Evolutionary conservation across 2,113 vertebrate species (phyloP).

Genomic region (Muntiacus reevesi): DNA sequence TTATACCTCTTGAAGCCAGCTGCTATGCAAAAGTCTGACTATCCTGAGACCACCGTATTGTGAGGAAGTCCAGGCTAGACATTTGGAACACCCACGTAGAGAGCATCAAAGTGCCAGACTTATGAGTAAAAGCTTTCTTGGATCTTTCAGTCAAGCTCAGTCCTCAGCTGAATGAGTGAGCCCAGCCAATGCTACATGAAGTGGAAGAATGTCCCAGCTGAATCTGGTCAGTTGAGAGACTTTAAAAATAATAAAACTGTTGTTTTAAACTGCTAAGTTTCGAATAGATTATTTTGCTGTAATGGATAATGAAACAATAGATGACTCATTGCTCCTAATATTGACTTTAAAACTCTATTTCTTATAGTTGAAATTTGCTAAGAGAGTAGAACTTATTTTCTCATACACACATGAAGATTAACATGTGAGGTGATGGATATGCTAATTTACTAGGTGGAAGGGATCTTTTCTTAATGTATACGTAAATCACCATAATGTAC

Average conservation of each 20-base stretch:
- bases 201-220: background rate
- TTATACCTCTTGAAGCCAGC: background rate
- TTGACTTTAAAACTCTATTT: background rate
- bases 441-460: background rate
- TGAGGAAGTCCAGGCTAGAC: background rate
- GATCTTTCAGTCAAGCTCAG: background rate
- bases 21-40: background rate
- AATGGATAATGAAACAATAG: background rate
- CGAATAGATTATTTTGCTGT: background rate
- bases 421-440: background rate
- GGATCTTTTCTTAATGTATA: background rate
- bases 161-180: background rate
- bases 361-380: background rate
- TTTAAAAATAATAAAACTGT: background rate
- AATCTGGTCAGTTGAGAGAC: background rate
- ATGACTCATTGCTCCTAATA: background rate
- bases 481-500: background rate
- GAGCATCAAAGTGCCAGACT: background rate
- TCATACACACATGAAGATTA: background rate
- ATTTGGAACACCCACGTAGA: rapidly evolving
- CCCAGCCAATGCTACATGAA: background rate
- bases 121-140: background rate
- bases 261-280: background rate
- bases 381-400: background rate
- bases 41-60: background rate